Conservation (phyloP, 2,797 vertebrate species). For the Schizopygopsis malacanthus region DNA sequence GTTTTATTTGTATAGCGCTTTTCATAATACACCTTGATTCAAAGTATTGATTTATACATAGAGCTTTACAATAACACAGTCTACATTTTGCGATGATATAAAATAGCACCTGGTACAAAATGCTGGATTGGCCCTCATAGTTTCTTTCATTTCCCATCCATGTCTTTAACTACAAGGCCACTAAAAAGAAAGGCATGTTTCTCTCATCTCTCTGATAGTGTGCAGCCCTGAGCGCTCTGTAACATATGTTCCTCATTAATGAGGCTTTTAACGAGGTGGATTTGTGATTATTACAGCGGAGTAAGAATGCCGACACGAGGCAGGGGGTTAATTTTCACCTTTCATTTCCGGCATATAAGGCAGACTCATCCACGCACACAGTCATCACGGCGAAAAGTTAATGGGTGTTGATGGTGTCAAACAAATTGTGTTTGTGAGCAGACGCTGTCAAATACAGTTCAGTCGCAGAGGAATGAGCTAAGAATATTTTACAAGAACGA, state of each 20-base stretch:
- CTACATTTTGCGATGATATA: not conserved
- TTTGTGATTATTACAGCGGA: slow-evolving; percentile 50
- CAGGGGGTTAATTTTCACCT: slow-evolving; percentile 50
- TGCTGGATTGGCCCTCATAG: not conserved
- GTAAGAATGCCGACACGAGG: slow-evolving; percentile 18
- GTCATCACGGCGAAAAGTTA: slow-evolving; percentile 5
- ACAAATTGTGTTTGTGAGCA: slow-evolving; percentile 26
- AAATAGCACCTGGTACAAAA: not conserved
- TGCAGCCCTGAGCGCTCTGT: too few species aligned
- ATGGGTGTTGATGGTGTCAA: slow-evolving; percentile 18
- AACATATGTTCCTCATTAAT: slow-evolving; percentile 43
- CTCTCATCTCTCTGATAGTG: not conserved
- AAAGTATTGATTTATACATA: not conserved
- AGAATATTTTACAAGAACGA: not conserved
- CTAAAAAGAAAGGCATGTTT: not conserved
- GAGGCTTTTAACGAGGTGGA: slow-evolving; percentile 47
- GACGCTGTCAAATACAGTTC: slow-evolving; percentile 12
- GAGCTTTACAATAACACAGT: not conserved
- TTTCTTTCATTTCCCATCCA: not conserved
- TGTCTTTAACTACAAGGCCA: not conserved
- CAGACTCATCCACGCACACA: slow-evolving; percentile 22
- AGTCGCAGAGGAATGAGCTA: not conserved
- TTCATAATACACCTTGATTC: too few species aligned
- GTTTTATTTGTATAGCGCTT: too few species aligned
- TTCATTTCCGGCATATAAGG: slow-evolving; percentile 19